Evolutionary conservation across 2,113 vertebrate genomes (phyloP).

Genomic region (Myiopsitta monachus): DNA sequence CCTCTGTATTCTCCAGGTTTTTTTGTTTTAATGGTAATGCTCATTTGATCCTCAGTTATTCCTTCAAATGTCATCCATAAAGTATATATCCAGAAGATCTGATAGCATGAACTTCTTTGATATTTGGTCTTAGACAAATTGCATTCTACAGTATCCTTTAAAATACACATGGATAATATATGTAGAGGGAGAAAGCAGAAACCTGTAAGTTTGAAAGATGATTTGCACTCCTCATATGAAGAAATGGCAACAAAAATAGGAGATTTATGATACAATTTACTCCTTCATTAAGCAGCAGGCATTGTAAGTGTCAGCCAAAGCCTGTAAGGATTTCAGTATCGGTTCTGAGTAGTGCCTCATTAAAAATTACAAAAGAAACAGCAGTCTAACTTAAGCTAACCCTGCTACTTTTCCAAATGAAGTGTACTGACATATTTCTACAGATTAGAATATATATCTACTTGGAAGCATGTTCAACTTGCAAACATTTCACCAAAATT

Average conservation of each 20-base stretch:
- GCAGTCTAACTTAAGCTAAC: not conserved
- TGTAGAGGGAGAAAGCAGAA: not conserved
- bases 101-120: not conserved
- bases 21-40: not conserved
- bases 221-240: constrained; percentile 2
- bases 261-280: constrained; percentile 49
- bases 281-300: constrained; percentile 45
- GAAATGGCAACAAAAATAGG: constrained; percentile 5
- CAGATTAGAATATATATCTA: not conserved
- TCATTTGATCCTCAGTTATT: not conserved
- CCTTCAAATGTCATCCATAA: not conserved
- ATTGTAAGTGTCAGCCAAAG: not conserved
- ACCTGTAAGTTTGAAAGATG: not conserved
- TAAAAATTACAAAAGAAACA: constrained; percentile 51
- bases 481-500: not conserved
- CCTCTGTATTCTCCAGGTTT: rapidly evolving
- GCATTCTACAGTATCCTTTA: not conserved
- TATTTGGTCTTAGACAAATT: constrained; percentile 10
- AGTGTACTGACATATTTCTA: not conserved
- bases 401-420: not conserved
- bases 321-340: not conserved
- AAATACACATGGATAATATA: not conserved
- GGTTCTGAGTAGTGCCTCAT: not conserved
- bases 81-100: not conserved
- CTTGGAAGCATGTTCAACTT: not conserved